Percentiles rank a stretch among this genome's conserved stretches.
These are phyloP conservation scores for Macrotus californicus DNA, from an alignment of 2,113 vertebrate species.

Conservation along the genomic window DNA sequence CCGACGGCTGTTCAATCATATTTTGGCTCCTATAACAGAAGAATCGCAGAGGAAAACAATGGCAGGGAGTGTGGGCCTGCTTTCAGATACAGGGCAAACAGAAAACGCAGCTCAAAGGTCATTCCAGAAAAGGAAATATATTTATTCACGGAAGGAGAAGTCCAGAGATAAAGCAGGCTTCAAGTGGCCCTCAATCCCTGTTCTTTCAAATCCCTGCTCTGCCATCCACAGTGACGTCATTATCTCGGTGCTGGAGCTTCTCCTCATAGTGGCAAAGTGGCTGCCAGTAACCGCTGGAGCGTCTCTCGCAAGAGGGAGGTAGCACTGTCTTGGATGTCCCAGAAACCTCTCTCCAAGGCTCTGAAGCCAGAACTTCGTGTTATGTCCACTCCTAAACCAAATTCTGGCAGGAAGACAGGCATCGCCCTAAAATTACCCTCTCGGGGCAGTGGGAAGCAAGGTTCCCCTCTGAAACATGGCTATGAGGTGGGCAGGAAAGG, in stretches of 20 bases:
- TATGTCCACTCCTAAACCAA: neutral
- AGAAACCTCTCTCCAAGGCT: neutral
- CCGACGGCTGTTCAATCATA: neutral
- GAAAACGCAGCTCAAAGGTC: neutral
- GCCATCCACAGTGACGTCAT: neutral
- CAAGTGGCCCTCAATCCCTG: neutral
- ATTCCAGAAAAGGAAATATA: neutral
- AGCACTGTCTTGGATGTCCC: neutral
- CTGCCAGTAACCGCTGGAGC: neutral
- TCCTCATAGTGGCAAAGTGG: neutral
- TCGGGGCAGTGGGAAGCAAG: neutral
- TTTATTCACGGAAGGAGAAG: neutral
- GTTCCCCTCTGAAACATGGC: neutral
- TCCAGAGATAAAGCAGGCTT: neutral
- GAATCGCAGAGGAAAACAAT: neutral
- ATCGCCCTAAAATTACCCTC: neutral
- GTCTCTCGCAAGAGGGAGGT: neutral
- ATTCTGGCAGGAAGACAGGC: neutral
- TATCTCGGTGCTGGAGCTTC: neutral
- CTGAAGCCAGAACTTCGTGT: neutral
- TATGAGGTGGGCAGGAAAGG: neutral
- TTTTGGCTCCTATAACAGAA: neutral
- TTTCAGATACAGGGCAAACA: neutral
- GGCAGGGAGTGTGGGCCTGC: neutral
- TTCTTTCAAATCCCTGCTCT: neutral